Percentiles rank a stretch among this genome's conserved stretches.
Conservation (phyloP, 2,113 vertebrate species). For the Triplophysa tibetana region DNA sequence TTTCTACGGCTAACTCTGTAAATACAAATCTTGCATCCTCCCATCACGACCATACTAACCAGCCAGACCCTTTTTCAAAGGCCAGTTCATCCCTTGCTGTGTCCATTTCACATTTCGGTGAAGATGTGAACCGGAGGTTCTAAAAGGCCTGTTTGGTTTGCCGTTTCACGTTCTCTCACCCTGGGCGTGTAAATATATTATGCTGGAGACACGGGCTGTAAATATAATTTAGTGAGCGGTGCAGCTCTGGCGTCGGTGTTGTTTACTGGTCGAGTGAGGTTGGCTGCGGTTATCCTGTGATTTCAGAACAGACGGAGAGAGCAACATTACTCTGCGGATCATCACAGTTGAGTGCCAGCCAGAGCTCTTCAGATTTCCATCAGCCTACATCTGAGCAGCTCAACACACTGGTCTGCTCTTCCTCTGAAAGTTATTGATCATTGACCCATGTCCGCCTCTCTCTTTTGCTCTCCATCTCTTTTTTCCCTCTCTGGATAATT, state of each 20-base stretch:
- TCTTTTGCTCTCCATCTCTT: constrained; percentile 2
- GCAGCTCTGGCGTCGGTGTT: background rate
- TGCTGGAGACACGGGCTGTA: constrained; percentile 2
- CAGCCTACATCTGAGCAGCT: constrained; percentile 22
- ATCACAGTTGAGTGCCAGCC: constrained; percentile 31
- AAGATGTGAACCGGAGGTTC: background rate
- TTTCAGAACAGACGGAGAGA: constrained; percentile 21
- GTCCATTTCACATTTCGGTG: background rate
- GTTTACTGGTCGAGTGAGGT: background rate
- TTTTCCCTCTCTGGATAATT: background rate
- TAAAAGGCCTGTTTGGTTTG: background rate
- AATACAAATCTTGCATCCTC: background rate
- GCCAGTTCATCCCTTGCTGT: background rate
- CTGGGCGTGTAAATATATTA: constrained; percentile 27
- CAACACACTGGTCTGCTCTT: constrained; percentile 32
- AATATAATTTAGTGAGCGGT: constrained; percentile 5
- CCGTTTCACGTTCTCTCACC: background rate
- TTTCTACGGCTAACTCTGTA: background rate
- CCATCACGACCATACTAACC: too few relatives aligned
- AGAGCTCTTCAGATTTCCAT: constrained; percentile 37
- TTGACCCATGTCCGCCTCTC: constrained; percentile 25
- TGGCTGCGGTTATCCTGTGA: constrained; percentile 12
- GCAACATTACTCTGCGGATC: constrained; percentile 19
- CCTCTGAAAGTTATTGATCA: constrained; percentile 29
- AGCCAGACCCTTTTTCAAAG: too few relatives aligned